Base-by-base conservation (phyloP, 2,797 vertebrate species). In the Graptemys geographica region DNA sequence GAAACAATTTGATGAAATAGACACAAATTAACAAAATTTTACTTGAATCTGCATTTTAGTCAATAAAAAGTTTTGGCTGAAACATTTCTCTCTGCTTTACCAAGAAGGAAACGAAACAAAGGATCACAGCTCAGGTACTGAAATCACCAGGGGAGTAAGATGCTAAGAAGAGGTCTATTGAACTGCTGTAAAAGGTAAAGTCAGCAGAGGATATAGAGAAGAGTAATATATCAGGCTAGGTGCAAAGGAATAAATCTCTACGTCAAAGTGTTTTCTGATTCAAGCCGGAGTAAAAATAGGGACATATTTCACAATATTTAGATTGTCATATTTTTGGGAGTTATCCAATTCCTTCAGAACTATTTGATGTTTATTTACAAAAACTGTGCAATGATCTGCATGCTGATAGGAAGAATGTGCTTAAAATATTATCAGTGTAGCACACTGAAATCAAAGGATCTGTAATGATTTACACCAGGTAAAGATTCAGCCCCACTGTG, bases 381-480 rank as follows among this genome's bases (percentile, higher is more conserved):
- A 93, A 51, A 2, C 3, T 12, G 31, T 28, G 6, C n/a, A 86
- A 74, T 62, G 81, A 84, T 85, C 31, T 8, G 1, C 76, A 88
- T 78, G 2, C 16, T 55, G 90, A 62, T 51, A 12, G 41, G 41
- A 44, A 27, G 11, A 44, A 47, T 76, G 25, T 47, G 25, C 41
- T 44, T 76, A 76, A 27, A 76, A 76, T 76, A 47, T 76, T 10
- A 27, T 28, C 27, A 79, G 1, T 1, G 33, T 16, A 80, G 10
- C 9, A 84, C 87, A 83, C 8, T 78, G 2, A 79, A 65, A 90
- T 80, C 13, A 91, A 83, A 93, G 82, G 3, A 83, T 86, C 5
- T 8, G 52, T 88, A 5, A 0, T 52, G 33, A 62, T 76, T 69
- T 6, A 8, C 47, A 87, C 6, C 11, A 76, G 3, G 1, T 53